Percentiles rank a stretch among this genome's conserved stretches.
These are phyloP conservation scores for Acanthosoma haemorrhoidale DNA, from an alignment of 2,888 invertebrate genomes.

Conservation along the genomic window DNA sequence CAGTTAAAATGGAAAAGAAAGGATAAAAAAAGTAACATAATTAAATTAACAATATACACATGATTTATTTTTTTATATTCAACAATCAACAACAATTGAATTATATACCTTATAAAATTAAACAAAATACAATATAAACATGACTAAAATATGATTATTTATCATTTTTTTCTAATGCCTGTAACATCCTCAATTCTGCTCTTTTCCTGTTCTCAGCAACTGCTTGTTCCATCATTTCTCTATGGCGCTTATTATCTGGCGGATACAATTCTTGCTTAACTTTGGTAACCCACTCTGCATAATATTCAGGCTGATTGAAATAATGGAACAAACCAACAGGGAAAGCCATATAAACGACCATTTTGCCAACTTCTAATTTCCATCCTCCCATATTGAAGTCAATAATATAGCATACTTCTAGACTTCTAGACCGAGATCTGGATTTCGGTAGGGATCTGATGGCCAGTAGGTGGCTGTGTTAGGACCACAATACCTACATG, in stretches of 20 bases:
- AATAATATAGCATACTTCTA: background rate
- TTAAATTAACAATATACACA: background rate
- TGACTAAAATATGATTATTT: background rate
- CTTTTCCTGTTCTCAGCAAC: conserved; percentile 25
- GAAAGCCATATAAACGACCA: conserved; percentile 80
- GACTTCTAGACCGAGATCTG: too few species aligned
- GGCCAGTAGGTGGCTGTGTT: too few species aligned
- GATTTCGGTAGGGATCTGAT: too few species aligned
- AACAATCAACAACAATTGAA: background rate
- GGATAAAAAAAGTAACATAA: too few species aligned
- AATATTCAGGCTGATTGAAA: conserved; percentile 80
- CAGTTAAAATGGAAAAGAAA: too few species aligned
- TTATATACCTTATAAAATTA: background rate
- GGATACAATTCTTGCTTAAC: conserved; percentile 66
- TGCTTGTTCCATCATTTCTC: conserved; percentile 18
- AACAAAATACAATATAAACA: background rate
- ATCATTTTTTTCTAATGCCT: conserved; percentile 31
- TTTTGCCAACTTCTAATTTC: conserved; percentile 74
- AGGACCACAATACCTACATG: too few species aligned
- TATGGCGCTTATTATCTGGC: conserved; percentile 58
- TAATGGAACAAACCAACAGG: conserved; percentile 78
- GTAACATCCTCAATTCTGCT: conserved; percentile 27
- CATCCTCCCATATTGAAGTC: conserved; percentile 64
- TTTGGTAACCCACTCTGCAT: conserved; percentile 77
- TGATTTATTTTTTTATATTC: background rate